Evolutionary conservation across 2,888 invertebrate genomes (phyloP), one percentile per base, ranked within the genome.

Genomic region (Platerodrilus igneus): DNA sequence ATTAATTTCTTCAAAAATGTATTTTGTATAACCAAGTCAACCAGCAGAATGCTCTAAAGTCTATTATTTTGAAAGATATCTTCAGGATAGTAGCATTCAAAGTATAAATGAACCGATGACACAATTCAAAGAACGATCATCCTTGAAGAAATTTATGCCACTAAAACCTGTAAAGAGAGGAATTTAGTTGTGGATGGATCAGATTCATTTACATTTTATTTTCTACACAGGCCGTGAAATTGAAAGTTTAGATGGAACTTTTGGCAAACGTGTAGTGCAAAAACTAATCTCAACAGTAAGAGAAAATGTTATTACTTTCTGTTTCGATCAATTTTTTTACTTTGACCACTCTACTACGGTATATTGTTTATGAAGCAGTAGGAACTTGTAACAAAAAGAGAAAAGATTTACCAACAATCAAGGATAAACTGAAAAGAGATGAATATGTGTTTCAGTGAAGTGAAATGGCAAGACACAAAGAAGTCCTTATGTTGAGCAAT

Each of bases 381-480:
- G n/a, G n/a, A n/a, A n/a, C n/a, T n/a, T n/a, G n/a, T n/a, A n/a
- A n/a, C n/a, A n/a, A n/a, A n/a, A n/a, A n/a, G n/a, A n/a, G n/a
- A n/a, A n/a, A n/a, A n/a, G n/a, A n/a, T n/a, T n/a, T n/a, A n/a
- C n/a, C n/a, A n/a, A n/a, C n/a, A n/a, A n/a, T n/a, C n/a, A n/a
- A n/a, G n/a, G n/a, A n/a, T n/a, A n/a, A n/a, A n/a, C n/a, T n/a
- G n/a, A n/a, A n/a, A n/a, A n/a, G n/a, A n/a, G n/a, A n/a, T n/a
- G n/a, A n/a, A n/a, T n/a, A 18, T 18, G 27, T 27, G 27, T 27
- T 27, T 27, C 27, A 27, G 27, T 27, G 13, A 10, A 27, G 27
- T 45, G 29, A 45, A 49, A 45, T 55, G 57, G 56, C 45, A 49
- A 41, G 56, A 59, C 35, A 57, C 54, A 59, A 59, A 45, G 53